Evolutionary conservation across 2,113 vertebrate species (phyloP), one percentile per base, ranked within the genome.

Genomic region (Mungos mungo): DNA sequence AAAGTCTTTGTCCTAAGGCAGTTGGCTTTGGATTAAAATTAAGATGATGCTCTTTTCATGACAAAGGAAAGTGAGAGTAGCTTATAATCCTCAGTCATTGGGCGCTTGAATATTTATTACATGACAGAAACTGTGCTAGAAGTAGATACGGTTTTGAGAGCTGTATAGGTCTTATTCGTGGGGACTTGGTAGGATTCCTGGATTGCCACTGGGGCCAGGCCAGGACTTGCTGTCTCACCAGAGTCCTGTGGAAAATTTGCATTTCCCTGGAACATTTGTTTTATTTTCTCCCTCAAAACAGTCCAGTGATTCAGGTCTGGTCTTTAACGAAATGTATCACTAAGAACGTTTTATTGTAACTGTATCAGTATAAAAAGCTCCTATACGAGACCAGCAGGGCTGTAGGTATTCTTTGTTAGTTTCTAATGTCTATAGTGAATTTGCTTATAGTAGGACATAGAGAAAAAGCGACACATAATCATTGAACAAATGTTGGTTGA

Each of bases 1-100:
- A 31, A 10, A 82, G 33, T 74, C 47, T 93, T 96, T 97, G 69
- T 92, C 80, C 15, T 85, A 83, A 97, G 88, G 19, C 33, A 88
- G 0, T 88, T 83, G 8, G 8, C 77, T 88, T 96, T 66, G n/a
- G 35, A n/a, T 66, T 76, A 86, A 96, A 96, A 93, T 31, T 86
- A 86, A 74, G 50, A 57, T 89, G 88, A 54, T 89, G 74, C 38
- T 74, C 38, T 91, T 74, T 85, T 85, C 77, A 66, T 76, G n/a
- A 35, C 41, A 52, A 16, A 79, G n/a, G 41, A 94, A 88, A 71
- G 33, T 88, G n/a, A 54, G 84, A 77, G 12, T 33, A 33, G 31
- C 29, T 80, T 84, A 57, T 63, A 1, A 65, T 33, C 71, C 35
- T 82, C 31, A 66, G 16, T 65, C 45, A 65, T 19, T 13, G 29